A percentile compares a stretch with the other conserved stretches of the same genome.
phyloP scores from a whole-genome alignment of 1,140 invertebrate genomes.

The Achroia grisella region DNA sequence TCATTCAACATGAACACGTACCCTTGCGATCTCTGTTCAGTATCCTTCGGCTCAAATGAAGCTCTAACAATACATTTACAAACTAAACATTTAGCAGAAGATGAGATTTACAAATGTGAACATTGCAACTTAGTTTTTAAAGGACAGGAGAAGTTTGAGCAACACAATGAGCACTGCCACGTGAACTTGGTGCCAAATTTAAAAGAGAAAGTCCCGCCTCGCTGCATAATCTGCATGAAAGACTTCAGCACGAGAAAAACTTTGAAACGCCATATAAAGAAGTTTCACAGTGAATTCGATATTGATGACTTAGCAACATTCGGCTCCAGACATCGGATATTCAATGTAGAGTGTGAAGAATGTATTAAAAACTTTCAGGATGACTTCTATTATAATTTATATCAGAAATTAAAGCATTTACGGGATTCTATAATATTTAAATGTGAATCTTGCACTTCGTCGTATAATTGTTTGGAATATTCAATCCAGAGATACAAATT shows the following conservation, averaged over 20 bases:
- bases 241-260: conserved; percentile 55
- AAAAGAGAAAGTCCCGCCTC: conserved; percentile 24
- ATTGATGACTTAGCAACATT: conserved; percentile 38
- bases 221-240: conserved; percentile 51
- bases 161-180: conserved; percentile 31
- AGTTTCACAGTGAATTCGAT: conserved; percentile 47
- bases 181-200: conserved; percentile 8
- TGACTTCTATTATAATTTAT: conserved; percentile 25
- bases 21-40: conserved; percentile 41
- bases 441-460: conserved; percentile 31
- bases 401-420: conserved; percentile 29
- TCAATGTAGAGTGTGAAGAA: conserved; percentile 39
- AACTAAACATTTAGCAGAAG: conserved; percentile 41
- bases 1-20: conserved; percentile 45
- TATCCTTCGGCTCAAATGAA: conserved; percentile 34
- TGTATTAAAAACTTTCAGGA: conserved; percentile 45
- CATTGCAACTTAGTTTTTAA: conserved; percentile 46
- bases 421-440: conserved; percentile 35
- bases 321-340: conserved; percentile 21
- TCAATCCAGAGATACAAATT: conserved; percentile 41
- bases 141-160: conserved; percentile 39
- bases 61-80: conserved; percentile 34
- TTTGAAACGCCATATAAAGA: conserved; percentile 49
- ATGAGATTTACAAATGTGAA: conserved; percentile 51
- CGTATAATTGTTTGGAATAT: conserved; percentile 41